Evolutionary conservation across 2,113 vertebrate genomes (phyloP).

Genomic region (Lamprotornis superbus): DNA sequence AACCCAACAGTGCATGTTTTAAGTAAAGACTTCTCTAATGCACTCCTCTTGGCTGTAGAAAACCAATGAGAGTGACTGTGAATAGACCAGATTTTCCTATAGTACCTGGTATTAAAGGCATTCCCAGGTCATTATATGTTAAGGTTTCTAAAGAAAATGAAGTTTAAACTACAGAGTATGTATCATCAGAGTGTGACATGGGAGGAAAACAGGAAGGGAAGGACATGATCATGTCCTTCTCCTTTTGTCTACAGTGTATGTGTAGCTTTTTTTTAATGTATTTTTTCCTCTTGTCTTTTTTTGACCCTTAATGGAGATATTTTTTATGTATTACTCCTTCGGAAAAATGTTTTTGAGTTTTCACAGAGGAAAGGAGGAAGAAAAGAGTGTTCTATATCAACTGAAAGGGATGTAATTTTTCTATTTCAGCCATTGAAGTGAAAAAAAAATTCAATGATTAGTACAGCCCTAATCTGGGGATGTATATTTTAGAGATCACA

Average conservation of each 20-base stretch:
- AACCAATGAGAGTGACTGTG: not conserved
- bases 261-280: not conserved
- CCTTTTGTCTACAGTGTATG: not conserved
- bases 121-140: not conserved
- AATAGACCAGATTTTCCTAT: not conserved
- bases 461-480: not conserved
- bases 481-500: slow-evolving; percentile 18
- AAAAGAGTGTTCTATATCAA: not conserved
- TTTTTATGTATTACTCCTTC: not conserved
- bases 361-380: not conserved
- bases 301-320: not conserved
- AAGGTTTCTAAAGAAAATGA: not conserved
- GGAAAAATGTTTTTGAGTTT: not conserved
- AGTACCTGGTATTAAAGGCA: not conserved
- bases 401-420: not conserved
- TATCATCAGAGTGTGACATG: not conserved
- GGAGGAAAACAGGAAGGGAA: not conserved
- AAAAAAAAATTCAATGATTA: not conserved
- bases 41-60: not conserved
- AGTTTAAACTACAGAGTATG: not conserved
- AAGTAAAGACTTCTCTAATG: not conserved
- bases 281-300: not conserved
- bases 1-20: not conserved
- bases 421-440: not conserved
- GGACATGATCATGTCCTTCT: not conserved